Conservation (phyloP, 2,113 vertebrate genomes). For the Rana temporaria region DNA sequence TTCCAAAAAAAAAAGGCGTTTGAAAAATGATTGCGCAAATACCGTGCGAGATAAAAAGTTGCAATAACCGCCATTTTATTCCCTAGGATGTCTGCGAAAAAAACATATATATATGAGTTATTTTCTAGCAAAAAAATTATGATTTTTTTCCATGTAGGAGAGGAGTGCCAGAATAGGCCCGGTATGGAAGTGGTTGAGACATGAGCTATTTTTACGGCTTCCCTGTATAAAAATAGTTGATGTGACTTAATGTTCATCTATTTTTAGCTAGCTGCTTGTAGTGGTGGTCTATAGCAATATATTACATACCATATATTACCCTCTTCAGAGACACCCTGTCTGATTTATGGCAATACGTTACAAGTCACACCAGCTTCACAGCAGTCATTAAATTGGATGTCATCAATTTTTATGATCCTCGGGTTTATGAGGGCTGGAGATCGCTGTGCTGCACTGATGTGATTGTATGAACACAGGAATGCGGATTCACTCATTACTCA, state of each 20-base stretch:
- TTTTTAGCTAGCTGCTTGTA: neutral
- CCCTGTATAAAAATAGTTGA: neutral
- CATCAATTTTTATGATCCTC: conserved; percentile 15
- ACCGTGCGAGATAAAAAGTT: too few species aligned
- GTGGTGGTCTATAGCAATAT: neutral
- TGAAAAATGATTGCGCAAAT: too few species aligned
- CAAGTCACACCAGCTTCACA: neutral
- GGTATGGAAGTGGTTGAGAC: too few species aligned
- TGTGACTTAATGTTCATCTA: neutral
- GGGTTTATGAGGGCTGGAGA: conserved; percentile 12
- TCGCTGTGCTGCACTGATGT: conserved; percentile 7
- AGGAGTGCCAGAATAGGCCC: too few species aligned
- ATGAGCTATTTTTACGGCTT: neutral
- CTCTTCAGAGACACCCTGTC: neutral
- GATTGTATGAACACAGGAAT: conserved; percentile 19
- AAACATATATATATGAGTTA: too few species aligned
- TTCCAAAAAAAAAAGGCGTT: too few species aligned
- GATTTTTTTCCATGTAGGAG: too few species aligned
- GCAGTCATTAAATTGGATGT: conserved; percentile 12
- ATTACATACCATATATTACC: neutral
- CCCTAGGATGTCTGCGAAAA: too few species aligned
- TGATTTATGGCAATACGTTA: conserved; percentile 29
- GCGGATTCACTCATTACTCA: neutral
- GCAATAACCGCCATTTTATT: too few species aligned
- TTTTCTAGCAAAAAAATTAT: too few species aligned